Evolutionary conservation across 2,888 invertebrate species (phyloP).

Genomic region (Cecidostiba fungosa): DNA sequence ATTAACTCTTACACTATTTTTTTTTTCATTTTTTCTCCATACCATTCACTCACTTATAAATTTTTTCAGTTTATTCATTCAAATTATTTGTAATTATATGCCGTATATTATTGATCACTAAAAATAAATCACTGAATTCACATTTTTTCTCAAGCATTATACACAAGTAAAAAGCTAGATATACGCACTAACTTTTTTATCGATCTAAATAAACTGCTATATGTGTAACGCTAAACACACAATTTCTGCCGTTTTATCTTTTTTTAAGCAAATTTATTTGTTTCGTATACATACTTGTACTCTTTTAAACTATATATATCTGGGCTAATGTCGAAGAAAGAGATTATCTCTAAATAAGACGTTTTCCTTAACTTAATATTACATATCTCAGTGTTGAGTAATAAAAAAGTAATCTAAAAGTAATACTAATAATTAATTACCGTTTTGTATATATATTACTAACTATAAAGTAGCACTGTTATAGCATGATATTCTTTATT

Average conservation of each 20-base stretch:
- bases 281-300: background rate
- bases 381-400: background rate
- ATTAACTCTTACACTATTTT: slow-evolving; percentile 70
- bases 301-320: background rate
- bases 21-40: slow-evolving; percentile 65
- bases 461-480: background rate
- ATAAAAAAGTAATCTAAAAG: background rate
- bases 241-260: slow-evolving; percentile 19
- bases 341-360: slow-evolving; percentile 1
- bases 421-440: background rate
- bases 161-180: slow-evolving; percentile 23
- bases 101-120: background rate
- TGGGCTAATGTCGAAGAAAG: background rate
- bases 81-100: background rate
- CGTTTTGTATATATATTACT: background rate
- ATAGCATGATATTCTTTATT: slow-evolving; percentile 23
- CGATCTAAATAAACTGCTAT: slow-evolving; percentile 10
- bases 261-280: slow-evolving; percentile 33
- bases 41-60: background rate
- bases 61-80: background rate
- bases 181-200: slow-evolving; percentile 26
- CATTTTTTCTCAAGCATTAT: background rate
- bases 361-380: background rate
- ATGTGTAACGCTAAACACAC: slow-evolving; percentile 9
- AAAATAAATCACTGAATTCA: background rate